Evolutionary conservation across 2,888 invertebrate genomes (phyloP), one percentile per base, ranked within the genome.

Genomic region (Cyclophora albipunctata): DNA sequence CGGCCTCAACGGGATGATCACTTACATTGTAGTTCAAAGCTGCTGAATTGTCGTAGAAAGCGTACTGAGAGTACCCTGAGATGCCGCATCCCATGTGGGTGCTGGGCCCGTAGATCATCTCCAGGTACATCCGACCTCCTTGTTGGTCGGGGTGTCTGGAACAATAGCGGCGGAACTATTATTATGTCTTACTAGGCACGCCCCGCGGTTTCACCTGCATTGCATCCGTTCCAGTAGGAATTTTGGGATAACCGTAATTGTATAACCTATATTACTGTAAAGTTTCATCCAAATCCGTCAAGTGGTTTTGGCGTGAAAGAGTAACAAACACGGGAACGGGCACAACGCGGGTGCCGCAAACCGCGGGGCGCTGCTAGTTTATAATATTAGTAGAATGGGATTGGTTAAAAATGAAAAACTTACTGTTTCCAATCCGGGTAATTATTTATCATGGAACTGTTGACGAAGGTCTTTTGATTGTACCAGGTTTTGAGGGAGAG

Each of bases 31-130:
- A 73, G 46, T 61, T 63, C 0, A 69, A 51, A 2, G 60, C 58
- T 0, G 62, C 61, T 0, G 56, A 48, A 20, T 65, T 62, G 1
- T 63, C 60, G 33, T 67, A 60, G 48, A 63, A 74, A 0, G 58
- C 59, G 48, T 73, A 81, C 35, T 77, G 74, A 0, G 69, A 61
- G 48, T 74, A 83, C 0, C 73, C 81, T 0, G 81, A 75, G 0
- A 85, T 63, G 0, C 84, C 84, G 40, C 84, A 85, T 0, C 84
- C 84, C 61, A 85, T 74, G 47, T 83, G 83, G 0, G 83, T 84
- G 0, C 75, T 58, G 0, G 64, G 46, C 0, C 73, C 77, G 3
- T 66, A 54, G 2, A 82, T 63, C 66, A 82, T 64, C 4, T 67
- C 63, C 34, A 78, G 34, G 50, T 73, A 84, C 1, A 72, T 46